Base-by-base conservation (phyloP, 2,888 invertebrate species). In the Chaetogeoica ovagalla region DNA sequence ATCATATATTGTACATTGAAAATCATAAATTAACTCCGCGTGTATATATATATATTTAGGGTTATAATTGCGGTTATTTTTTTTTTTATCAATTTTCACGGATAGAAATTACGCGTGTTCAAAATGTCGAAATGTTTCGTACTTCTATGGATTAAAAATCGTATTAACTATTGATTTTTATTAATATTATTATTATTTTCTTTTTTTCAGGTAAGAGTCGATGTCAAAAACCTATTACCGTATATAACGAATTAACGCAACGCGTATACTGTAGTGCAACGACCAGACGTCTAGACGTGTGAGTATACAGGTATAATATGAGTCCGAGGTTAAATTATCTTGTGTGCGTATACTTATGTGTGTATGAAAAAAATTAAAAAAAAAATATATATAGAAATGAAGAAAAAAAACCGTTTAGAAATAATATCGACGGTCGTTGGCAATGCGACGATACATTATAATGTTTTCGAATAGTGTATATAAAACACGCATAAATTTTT, bases 131-230 rank as follows among this genome's bases (percentile, higher is more conserved):
- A 30, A 30, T 30, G 30, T 30, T 2, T 30, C 30, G 30, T 30
- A 30, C 30, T 30, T n/a, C 1, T 30, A 30, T 30, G 4, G 30
- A 30, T 30, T 30, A 30, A 30, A 30, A 30, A 30, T 30, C 4
- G 30, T 30, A 30, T 30, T 30, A 4, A 30, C 1, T 30, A 30
- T 30, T 30, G 2, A 4, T 30, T 30, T n/a, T n/a, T n/a, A n/a
- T n/a, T n/a, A n/a, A n/a, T 59, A 21, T 59, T 39, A 39, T 39
- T 39, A 39, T 39, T 57, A 57, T 57, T n/a, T 21, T 62, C n/a
- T 17, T 76, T 60, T 70, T 70, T 70, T 21, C 70, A 77, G 77
- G 77, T 77, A 77, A 77, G 63, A 77, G 8, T 39, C 70, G 15
- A 8, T 70, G 57, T 57, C n/a, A 37, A 37, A 71, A 39, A 17